These are phyloP conservation scores for Lottia scabra DNA, from an alignment of 2,888 invertebrate genomes.

Conservation along the genomic window DNA sequence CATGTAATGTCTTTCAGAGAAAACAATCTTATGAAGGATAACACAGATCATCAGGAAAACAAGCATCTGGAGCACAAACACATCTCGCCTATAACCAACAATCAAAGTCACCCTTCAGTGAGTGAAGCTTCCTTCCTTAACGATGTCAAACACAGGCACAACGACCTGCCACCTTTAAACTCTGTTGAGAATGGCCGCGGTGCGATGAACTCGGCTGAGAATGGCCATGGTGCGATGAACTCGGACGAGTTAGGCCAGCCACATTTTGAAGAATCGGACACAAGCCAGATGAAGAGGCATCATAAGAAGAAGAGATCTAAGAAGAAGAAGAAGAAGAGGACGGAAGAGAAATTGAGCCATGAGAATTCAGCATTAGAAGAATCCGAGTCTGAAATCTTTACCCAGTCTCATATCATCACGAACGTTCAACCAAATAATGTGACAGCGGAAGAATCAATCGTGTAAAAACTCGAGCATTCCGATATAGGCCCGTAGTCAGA, in stretches of 20 bases:
- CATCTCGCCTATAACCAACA: not conserved
- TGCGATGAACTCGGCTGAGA: no score
- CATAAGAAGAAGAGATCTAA: not conserved
- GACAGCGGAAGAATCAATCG: not conserved
- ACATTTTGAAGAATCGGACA: no score
- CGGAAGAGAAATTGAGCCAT: not conserved
- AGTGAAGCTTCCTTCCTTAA: not conserved
- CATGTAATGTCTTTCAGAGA: not conserved
- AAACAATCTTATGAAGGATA: not conserved
- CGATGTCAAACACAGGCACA: not conserved
- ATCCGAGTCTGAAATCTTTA: not conserved
- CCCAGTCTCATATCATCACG: not conserved
- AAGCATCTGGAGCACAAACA: not conserved
- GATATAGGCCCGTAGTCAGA: no score
- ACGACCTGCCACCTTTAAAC: not conserved
- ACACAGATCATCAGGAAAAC: not conserved
- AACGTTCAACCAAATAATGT: not conserved
- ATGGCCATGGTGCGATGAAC: not conserved
- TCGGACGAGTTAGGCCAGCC: no score
- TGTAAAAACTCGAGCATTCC: not conserved
- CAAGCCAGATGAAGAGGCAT: not conserved
- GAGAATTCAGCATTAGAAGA: not conserved
- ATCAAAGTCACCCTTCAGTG: not conserved
- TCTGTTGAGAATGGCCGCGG: not conserved
- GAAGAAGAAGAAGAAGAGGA: not conserved